phyloP scores from a whole-genome alignment of 2,888 invertebrate species.

The Conus canariensis region DNA sequence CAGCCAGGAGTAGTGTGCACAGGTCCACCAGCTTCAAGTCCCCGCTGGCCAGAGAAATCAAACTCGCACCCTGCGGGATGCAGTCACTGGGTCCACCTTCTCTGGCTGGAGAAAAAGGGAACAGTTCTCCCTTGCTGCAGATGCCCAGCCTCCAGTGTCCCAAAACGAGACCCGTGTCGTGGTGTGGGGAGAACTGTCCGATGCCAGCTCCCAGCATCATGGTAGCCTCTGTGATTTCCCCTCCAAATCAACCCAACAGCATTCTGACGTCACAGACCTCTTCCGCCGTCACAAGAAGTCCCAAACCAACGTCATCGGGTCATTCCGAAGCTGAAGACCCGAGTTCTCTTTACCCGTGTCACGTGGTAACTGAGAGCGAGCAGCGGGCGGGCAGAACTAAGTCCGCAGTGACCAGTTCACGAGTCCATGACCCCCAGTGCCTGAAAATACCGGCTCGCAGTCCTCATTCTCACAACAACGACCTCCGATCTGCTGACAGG shows the following conservation, averaged over 20 bases:
- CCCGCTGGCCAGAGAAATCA: not conserved
- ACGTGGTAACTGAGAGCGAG: conserved; percentile 14
- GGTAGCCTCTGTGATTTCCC: not conserved
- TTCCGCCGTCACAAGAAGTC: not conserved
- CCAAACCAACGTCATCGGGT: not conserved
- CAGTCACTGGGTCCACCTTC: not conserved
- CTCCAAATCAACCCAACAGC: not conserved
- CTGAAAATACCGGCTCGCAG: not conserved
- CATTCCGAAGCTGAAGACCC: not conserved
- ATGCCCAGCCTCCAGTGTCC: not conserved
- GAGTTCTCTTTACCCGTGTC: conserved; percentile 9
- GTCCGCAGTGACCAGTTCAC: not conserved
- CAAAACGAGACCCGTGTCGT: conserved; percentile 22
- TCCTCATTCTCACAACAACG: not conserved
- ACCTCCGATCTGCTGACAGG: not conserved
- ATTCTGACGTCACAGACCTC: not conserved
- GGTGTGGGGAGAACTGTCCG: conserved; percentile 12
- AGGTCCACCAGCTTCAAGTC: conserved; percentile 29
- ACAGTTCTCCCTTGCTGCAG: not conserved
- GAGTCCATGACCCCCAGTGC: conserved; percentile 1
- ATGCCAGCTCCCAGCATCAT: not conserved
- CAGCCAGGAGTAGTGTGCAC: not conserved
- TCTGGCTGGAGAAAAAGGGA: not conserved
- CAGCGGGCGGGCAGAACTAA: not conserved
- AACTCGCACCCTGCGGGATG: not conserved